Evolutionary conservation across 2,113 vertebrate species (phyloP).

Genomic region (Stegastes partitus): DNA sequence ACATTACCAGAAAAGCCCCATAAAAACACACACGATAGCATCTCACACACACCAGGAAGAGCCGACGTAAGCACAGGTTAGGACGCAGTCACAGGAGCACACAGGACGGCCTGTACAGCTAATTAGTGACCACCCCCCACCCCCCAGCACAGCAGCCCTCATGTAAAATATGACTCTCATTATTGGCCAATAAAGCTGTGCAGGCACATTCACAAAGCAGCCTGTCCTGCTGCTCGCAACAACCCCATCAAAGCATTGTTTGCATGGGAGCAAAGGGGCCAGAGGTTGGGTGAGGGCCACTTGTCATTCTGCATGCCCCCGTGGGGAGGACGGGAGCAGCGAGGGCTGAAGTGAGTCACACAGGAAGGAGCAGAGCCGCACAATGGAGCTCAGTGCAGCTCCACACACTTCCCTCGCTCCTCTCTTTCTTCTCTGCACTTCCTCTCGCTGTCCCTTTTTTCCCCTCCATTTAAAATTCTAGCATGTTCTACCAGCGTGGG

Average conservation of each 20-base stretch:
- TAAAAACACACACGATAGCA: slow-evolving; percentile 19
- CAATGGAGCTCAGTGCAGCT: slow-evolving; percentile 74
- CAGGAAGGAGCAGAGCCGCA: slow-evolving; percentile 72
- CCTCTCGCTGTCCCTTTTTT: slow-evolving; percentile 35
- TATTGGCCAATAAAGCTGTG: slow-evolving; percentile 73
- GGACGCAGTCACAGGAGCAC: slow-evolving; percentile 31
- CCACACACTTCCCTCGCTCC: slow-evolving; percentile 65
- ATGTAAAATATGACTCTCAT: slow-evolving; percentile 78
- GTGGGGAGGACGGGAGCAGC: slow-evolving; percentile 51
- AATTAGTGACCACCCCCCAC: slow-evolving; percentile 64
- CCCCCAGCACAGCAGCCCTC: slow-evolving; percentile 42
- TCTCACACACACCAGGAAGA: slow-evolving; percentile 24
- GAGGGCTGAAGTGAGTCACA: slow-evolving; percentile 65
- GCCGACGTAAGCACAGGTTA: slow-evolving; percentile 57
- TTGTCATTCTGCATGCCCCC: slow-evolving; percentile 59
- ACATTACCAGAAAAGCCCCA: background rate
- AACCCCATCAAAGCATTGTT: slow-evolving; percentile 61
- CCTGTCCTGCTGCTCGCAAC: slow-evolving; percentile 50
- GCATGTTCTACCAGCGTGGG: slow-evolving; percentile 41
- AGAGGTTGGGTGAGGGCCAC: slow-evolving; percentile 63
- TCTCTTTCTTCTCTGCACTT: slow-evolving; percentile 30
- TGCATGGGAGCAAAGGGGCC: slow-evolving; percentile 31
- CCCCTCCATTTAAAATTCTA: slow-evolving; percentile 57
- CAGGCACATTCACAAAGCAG: slow-evolving; percentile 70
- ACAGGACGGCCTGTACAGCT: slow-evolving; percentile 60